These are phyloP conservation scores for Myrmecobius fasciatus DNA, from an alignment of 2,113 vertebrate genomes.

Conservation along the genomic window DNA sequence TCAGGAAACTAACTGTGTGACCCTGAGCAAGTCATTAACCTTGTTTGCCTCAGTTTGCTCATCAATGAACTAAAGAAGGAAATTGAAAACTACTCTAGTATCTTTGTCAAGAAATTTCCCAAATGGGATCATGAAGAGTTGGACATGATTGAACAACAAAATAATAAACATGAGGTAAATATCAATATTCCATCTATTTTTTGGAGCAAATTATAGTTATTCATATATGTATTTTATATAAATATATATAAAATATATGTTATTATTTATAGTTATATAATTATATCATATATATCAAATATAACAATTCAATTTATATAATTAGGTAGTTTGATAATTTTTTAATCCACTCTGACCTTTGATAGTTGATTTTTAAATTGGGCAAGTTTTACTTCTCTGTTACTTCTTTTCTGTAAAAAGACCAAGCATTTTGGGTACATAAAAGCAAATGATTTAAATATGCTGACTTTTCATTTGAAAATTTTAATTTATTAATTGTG, in stretches of 20 bases:
- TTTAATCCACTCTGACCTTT: background rate
- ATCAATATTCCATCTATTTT: background rate
- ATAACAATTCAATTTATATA: background rate
- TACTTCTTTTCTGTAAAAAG: background rate
- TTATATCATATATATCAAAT: too few species aligned
- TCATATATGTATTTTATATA: too few species aligned
- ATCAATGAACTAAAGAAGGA: background rate
- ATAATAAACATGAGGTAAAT: background rate
- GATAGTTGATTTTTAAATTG: background rate
- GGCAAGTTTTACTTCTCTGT: background rate
- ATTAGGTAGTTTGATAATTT: background rate
- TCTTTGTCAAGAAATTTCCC: background rate
- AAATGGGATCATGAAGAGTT: background rate
- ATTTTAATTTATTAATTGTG: conserved; percentile 75
- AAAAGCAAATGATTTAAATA: conserved; percentile 67
- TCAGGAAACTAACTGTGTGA: background rate
- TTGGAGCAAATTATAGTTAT: background rate
- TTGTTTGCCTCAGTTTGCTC: background rate
- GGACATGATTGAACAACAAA: background rate
- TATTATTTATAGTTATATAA: too few species aligned
- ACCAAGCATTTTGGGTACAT: background rate
- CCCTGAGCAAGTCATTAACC: background rate
- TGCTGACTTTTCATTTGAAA: conserved; percentile 71
- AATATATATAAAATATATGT: too few species aligned
- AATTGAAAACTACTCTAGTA: background rate